Percentiles rank a stretch among this genome's conserved stretches.
Evolutionary conservation across 2,888 invertebrate genomes (phyloP).

Genomic region (Hirtodrosophila duncani): DNA sequence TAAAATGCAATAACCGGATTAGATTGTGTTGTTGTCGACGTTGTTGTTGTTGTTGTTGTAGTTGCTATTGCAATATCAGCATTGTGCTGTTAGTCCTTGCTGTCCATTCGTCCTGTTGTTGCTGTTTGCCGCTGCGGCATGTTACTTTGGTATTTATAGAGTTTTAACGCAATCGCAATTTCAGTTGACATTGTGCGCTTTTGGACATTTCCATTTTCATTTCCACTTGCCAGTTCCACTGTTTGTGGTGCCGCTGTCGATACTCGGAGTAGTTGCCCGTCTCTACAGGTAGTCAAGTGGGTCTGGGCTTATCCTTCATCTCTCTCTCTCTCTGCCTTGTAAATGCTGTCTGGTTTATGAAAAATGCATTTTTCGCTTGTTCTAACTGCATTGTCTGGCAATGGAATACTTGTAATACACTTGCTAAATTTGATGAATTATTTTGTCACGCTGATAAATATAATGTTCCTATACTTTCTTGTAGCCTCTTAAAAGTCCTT

Average conservation of each 20-base stretch:
- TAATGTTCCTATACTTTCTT: background rate
- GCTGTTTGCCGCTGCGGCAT: slow-evolving; percentile 35
- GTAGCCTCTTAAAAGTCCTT: no score
- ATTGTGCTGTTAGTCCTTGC: slow-evolving; percentile 25
- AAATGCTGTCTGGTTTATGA: slow-evolving; percentile 58
- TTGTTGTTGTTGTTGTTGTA: slow-evolving; percentile 6
- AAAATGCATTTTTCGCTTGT: slow-evolving; percentile 61
- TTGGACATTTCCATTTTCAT: slow-evolving; percentile 43
- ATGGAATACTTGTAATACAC: slow-evolving; percentile 30
- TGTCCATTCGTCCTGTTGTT: slow-evolving; percentile 25
- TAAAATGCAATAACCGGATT: slow-evolving; percentile 75
- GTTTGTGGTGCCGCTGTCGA: slow-evolving; percentile 35
- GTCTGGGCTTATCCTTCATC: background rate
- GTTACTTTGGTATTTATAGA: slow-evolving; percentile 74
- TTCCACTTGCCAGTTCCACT: slow-evolving; percentile 14
- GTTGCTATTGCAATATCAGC: slow-evolving; percentile 24
- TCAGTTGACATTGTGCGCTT: slow-evolving; percentile 68
- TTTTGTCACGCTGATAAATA: background rate
- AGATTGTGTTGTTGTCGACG: slow-evolving; percentile 60
- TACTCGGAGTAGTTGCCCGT: no score
- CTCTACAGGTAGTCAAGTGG: slow-evolving; percentile 41
- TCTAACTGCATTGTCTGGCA: slow-evolving; percentile 37
- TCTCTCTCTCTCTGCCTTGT: background rate
- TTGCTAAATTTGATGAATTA: slow-evolving; percentile 12
- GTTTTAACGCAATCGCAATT: slow-evolving; percentile 74